Evolutionary conservation across 2,113 vertebrate species (phyloP), one percentile per base, ranked within the genome.

Genomic region (Cynopterus brachyotis): DNA sequence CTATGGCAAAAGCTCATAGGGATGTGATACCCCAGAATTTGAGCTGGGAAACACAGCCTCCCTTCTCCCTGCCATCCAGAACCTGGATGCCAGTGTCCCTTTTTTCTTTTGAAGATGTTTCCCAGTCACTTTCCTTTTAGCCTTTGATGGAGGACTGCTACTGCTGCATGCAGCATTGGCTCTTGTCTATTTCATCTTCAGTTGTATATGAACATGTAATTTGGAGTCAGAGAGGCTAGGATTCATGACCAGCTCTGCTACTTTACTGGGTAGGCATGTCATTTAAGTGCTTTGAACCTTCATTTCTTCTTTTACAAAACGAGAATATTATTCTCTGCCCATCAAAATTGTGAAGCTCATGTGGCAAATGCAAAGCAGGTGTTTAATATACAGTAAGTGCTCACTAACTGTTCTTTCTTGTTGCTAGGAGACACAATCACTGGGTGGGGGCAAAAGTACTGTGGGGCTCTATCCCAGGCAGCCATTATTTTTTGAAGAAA

Each of bases 401-500:
- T 84, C 73, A 35, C 35, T 16, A 9, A 42, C 35, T 64, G 37
- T 67, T 75, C 73, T 89, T 28, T 20, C 87, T 73, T 40, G 57
- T 78, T 93, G 95, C 96, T 90, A 93, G 86, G 97, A 89, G 67
- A 94, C 72, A n/a, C 64, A 8, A 22, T 82, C 69, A 47, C 67
- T 19, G 78, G 80, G 69, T 57, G 75, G 75, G 72, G 64, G 35
- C 59, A 80, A 78, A 35, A 85, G n/a, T 11, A 42, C 64, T 45
- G 59, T 84, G 78, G 64, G 22, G 70, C 78, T 94, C 76, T 73
- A 32, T 64, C 60, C 7, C 70, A 96, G 89, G 81, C 89, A 76
- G 94, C 93, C 78, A 81, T n/a, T 76, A 59, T 79, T 91, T 94
- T 92, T 69, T 85, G 89, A 95, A 96, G 91, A 96, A 94, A 97